These are phyloP conservation scores for Gymnodraco acuticeps DNA, from an alignment of 2,797 vertebrate genomes.

Conservation along the genomic window DNA sequence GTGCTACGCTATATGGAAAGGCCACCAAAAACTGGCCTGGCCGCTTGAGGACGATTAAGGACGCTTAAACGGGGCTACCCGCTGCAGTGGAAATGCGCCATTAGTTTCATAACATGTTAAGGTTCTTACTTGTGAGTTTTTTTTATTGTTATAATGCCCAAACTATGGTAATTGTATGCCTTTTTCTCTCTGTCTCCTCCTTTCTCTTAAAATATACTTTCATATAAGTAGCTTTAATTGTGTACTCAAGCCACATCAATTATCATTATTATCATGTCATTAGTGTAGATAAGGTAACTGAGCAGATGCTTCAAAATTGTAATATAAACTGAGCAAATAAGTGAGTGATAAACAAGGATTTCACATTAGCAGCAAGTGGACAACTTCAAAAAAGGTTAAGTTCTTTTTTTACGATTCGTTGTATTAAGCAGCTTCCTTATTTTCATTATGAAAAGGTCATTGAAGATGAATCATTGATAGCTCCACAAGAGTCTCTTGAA, in stretches of 20 bases:
- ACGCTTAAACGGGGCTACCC: too few relatives aligned
- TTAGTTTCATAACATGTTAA: background rate
- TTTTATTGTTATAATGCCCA: too few relatives aligned
- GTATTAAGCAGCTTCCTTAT: constrained; percentile 9
- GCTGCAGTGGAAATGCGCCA: too few relatives aligned
- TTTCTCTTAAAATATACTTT: constrained; percentile 7
- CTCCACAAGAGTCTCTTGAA: constrained; percentile 7
- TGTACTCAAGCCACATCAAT: constrained; percentile 6
- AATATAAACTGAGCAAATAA: constrained; percentile 30
- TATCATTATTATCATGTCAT: background rate
- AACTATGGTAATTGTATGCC: too few relatives aligned
- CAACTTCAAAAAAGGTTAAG: constrained; percentile 16
- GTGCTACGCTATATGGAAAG: too few relatives aligned
- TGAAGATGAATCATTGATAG: constrained; percentile 35
- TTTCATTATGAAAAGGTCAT: constrained; percentile 41
- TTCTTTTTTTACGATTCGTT: background rate
- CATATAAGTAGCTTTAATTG: constrained; percentile 3
- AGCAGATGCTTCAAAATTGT: constrained; percentile 16
- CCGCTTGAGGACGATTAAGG: too few relatives aligned
- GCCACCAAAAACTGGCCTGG: too few relatives aligned
- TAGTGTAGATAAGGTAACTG: constrained; percentile 11
- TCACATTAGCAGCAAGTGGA: constrained; percentile 8
- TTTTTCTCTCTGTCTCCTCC: background rate
- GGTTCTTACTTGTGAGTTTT: background rate
- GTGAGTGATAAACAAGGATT: constrained; percentile 4